phyloP scores from a whole-genome alignment of 1,140 invertebrate genomes.

The Aradophagus sp. region DNA sequence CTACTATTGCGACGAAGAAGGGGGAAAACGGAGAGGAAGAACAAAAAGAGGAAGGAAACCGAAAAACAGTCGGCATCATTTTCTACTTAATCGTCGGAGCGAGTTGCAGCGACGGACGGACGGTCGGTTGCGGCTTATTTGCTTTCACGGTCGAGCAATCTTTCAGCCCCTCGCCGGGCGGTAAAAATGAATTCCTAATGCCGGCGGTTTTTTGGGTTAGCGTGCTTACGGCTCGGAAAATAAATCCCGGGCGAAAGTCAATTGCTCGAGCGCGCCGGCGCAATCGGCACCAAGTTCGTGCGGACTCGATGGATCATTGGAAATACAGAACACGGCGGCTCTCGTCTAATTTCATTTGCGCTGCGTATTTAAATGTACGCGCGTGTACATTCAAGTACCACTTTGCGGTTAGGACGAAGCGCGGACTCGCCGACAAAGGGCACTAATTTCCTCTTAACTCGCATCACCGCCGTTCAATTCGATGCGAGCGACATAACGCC shows the following conservation, averaged over 20 bases:
- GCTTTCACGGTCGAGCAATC: conserved; percentile 17
- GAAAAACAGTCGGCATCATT: too few species aligned
- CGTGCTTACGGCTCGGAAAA: conserved; percentile 3
- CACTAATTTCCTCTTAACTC: conserved; percentile 56
- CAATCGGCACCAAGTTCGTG: too few species aligned
- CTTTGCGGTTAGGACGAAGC: conserved; percentile 41
- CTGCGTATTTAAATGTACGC: conserved; percentile 40
- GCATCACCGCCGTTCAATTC: conserved; percentile 49
- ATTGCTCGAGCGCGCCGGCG: too few species aligned
- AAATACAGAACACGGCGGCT: conserved; percentile 22
- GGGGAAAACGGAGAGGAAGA: too few species aligned
- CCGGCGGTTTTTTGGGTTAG: not conserved
- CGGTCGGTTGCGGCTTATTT: conserved; percentile 21
- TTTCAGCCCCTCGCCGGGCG: conserved; percentile 10
- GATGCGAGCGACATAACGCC: conserved; percentile 23
- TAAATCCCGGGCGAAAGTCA: too few species aligned
- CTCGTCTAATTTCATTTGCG: conserved; percentile 48
- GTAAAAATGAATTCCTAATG: conserved; percentile 27
- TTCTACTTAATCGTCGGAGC: too few species aligned
- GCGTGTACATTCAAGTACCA: conserved; percentile 46
- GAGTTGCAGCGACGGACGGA: too few species aligned
- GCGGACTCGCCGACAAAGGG: conserved; percentile 48
- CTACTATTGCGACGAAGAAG: too few species aligned
- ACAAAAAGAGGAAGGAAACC: too few species aligned
- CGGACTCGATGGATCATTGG: conserved; percentile 51